Base-by-base conservation (phyloP, 2,113 vertebrate genomes). In the Sciurus niger region DNA sequence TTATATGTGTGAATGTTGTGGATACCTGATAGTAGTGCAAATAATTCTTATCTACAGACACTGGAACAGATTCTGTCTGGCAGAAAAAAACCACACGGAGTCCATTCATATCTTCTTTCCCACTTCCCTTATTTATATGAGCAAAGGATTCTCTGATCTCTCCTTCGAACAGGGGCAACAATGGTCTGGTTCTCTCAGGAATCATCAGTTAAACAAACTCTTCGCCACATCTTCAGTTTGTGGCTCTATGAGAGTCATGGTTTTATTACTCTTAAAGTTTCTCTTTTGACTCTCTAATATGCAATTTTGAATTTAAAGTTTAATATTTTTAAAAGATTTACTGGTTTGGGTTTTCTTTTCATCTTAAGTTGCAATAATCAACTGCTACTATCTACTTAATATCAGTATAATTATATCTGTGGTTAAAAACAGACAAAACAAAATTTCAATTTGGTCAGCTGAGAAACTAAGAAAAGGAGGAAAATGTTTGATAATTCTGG, bases 261-360 rank as follows among this genome's bases (percentile, higher is more conserved):
- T 65, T 93, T 79, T 73, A 55, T 86, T 28, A 11, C 6, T 46
- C 18, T 34, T 58, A 93, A 95, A 60, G 32, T 67, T 73, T 58
- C 32, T 89, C 58, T 79, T 67, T 65, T 90, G 77, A 25, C 1
- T 60, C 11, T 58, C 22, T 12, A n/a, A 8, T 58, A 65, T 73
- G 43, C 17, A 58, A 76, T 80, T 74, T 74, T 93, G 28, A 90
- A 79, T 67, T 60, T 28, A 16, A 83, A 95, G 60, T 89, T 93
- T 73, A 94, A 17, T 37, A 85, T 70, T 77, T 82, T 58, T 28
- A 5, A 60, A 87, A 84, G 1, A 34, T 24, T 73, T 82, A 93
- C 32, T 90, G 37, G 37, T 37, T 37, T 37, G 17, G 8, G 34
- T 0, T 88, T 37, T 37, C 37, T 37, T 37, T 78, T 6, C n/a